Evolutionary conservation across 2,888 invertebrate species (phyloP), one percentile per base, ranked within the genome.

Genomic region (Mythimna impura): DNA sequence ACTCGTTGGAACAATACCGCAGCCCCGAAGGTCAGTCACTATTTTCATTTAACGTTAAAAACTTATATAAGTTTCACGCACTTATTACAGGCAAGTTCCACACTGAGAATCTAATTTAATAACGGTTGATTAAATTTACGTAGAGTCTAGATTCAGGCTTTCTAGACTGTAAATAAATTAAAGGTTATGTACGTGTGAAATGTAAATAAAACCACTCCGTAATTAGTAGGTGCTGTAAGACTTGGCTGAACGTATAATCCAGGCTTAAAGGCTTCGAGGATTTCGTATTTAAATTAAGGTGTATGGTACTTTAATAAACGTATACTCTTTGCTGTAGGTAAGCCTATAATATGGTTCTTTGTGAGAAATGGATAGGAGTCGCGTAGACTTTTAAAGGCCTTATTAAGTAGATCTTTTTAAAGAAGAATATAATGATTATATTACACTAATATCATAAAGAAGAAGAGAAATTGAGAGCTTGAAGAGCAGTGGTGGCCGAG

Each of bases 251-350:
- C 43, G 65, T 57, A 40, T 77, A 79, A 73, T 79, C 76, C 73
- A 30, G 34, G 73, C n/a, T 77, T 30, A 62, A 66, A 62, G 20
- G 79, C 55, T 78, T 66, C 34, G 25, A 72, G 65, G 73, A 79
- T 77, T 73, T 66, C 10, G 76, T 73, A 73, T 73, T 73, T 62
- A 73, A 77, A 73, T 79, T 55, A 64, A 64, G 71, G 73, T 62
- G 30, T 76, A 60, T 65, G 61, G 50, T 79, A 22, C 61, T 73
- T 73, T 66, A 58, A 79, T 73, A 66, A 57, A 79, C 73, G 43
- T 65, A 40, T 52, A 57, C 12, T 71, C 36, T 71, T 43, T 40
- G n/a, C 36, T 71, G 50, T 57, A 40, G 40, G 40, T 61, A 55
- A 79, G 63, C 58, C 22, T 17, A 14, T 69, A 34, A 25, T 77